Conservation (phyloP, 1,140 invertebrate species). For the Fopius arisanus region DNA sequence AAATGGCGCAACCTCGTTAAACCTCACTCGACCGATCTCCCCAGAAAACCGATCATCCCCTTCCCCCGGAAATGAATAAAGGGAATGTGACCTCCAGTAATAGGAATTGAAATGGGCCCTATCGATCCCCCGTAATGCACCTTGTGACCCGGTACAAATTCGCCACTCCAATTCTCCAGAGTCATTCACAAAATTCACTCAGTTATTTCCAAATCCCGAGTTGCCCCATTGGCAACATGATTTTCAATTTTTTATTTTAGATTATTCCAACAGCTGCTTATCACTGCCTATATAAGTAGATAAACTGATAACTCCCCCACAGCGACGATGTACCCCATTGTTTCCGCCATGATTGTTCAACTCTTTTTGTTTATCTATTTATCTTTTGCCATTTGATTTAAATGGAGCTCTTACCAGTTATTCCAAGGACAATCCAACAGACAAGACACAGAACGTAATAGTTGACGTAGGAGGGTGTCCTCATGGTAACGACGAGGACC, state of each 20-base stretch:
- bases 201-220: background rate
- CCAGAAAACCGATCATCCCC: too few relatives aligned
- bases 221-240: background rate
- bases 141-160: constrained; percentile 19
- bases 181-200: too few relatives aligned
- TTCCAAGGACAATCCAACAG: constrained; percentile 62
- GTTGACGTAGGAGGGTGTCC: constrained; percentile 62
- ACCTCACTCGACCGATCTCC: too few relatives aligned
- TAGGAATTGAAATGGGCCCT: constrained; percentile 21
- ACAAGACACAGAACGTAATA: constrained; percentile 64
- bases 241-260: too few relatives aligned
- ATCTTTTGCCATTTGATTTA: too few relatives aligned
- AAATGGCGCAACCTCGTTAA: too few relatives aligned
- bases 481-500: constrained; percentile 58
- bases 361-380: too few relatives aligned
- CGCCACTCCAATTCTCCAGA: background rate
- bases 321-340: too few relatives aligned
- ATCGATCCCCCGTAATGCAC: constrained; percentile 23
- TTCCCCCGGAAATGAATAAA: too few relatives aligned
- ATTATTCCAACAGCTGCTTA: background rate
- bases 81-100: background rate
- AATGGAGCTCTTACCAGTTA: constrained; percentile 59
- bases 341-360: too few relatives aligned
- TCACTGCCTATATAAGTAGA: too few relatives aligned
- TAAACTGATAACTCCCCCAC: too few relatives aligned